Conservation (phyloP, 2,113 vertebrate species). For the Solenodon paradoxus region DNA sequence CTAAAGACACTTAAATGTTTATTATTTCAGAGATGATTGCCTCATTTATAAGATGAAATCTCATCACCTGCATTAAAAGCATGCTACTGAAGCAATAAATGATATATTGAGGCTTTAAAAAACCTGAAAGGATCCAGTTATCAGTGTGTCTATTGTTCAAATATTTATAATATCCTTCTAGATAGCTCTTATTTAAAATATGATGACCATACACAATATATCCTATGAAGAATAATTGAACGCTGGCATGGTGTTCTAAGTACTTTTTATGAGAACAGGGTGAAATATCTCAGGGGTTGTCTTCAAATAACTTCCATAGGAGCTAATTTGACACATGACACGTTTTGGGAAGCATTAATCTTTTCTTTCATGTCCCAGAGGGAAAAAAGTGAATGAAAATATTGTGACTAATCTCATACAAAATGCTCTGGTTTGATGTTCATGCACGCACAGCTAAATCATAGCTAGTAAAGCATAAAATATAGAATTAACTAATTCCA, state of each 20-base stretch:
- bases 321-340: constrained; percentile 62
- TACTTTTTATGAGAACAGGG: constrained; percentile 49
- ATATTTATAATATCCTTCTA: neutral
- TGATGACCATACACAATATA: neutral
- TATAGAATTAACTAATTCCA: neutral
- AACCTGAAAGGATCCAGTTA: neutral
- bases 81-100: neutral
- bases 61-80: neutral
- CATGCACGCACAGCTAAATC: constrained; percentile 34
- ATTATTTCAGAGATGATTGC: neutral
- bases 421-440: constrained; percentile 57
- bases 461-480: constrained; percentile 1
- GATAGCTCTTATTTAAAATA: neutral
- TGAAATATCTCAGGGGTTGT: constrained; percentile 59
- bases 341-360: constrained; percentile 49
- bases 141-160: neutral
- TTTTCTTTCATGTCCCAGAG: constrained; percentile 43
- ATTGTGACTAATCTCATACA: constrained; percentile 66
- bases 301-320: constrained; percentile 48
- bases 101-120: neutral
- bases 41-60: neutral
- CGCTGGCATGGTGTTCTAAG: neutral
- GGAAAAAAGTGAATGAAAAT: constrained; percentile 59
- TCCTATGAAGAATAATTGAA: neutral
- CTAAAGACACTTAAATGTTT: neutral